These are phyloP conservation scores for Drosophila affinis DNA, from an alignment of 2,888 invertebrate species.

Conservation along the genomic window DNA sequence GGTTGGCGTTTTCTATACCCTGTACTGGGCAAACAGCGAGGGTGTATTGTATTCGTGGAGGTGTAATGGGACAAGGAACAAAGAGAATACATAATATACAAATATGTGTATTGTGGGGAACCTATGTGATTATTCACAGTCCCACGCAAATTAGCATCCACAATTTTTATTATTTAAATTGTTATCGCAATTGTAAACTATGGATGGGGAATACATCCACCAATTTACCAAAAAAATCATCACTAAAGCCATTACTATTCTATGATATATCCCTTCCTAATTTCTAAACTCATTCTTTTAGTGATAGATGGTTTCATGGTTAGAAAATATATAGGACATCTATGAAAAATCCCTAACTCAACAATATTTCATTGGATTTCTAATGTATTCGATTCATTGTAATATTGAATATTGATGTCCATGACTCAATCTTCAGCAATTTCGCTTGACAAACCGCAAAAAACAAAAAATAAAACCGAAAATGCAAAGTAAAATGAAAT, in stretches of 20 bases:
- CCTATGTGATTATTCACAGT: too few species aligned
- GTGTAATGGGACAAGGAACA: not conserved
- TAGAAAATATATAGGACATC: too few species aligned
- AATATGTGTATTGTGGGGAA: too few species aligned
- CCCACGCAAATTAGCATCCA: too few species aligned
- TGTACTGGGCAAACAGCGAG: not conserved
- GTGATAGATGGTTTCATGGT: too few species aligned
- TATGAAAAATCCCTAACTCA: too few species aligned
- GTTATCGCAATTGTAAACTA: too few species aligned
- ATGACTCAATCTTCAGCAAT: constrained; percentile 44
- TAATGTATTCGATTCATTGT: not conserved
- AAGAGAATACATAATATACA: too few species aligned
- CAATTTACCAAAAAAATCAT: not conserved
- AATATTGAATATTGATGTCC: constrained; percentile 21
- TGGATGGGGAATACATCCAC: not conserved
- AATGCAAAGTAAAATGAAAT: constrained; percentile 34
- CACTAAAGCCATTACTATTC: too few species aligned
- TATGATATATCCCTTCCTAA: too few species aligned
- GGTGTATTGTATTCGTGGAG: not conserved
- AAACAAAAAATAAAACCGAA: constrained; percentile 53
- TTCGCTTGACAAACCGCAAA: constrained; percentile 43
- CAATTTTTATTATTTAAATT: not conserved
- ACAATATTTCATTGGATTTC: not conserved
- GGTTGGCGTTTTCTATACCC: constrained; percentile 35
- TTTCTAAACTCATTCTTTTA: too few species aligned